Evolutionary conservation across 2,888 invertebrate genomes (phyloP).

Genomic region (Drosophila greeni): DNA sequence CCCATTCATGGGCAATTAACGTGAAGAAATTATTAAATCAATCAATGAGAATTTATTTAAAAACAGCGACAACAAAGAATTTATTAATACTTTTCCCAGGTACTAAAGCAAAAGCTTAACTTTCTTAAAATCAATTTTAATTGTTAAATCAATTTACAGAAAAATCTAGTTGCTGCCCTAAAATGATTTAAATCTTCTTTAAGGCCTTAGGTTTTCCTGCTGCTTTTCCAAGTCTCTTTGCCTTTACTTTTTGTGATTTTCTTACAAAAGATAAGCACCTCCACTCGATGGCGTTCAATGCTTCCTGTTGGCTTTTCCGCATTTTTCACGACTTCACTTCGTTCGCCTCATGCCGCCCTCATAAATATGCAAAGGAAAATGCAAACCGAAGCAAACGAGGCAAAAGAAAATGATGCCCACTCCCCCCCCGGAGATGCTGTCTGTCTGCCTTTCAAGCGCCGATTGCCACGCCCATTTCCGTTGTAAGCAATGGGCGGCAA

Average conservation of each 20-base stretch:
- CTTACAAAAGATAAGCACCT: conserved; percentile 29
- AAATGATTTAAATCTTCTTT: conserved; percentile 1
- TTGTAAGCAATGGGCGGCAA: conserved; percentile 10
- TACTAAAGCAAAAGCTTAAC: neutral
- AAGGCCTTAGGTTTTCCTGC: neutral
- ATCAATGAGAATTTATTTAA: neutral
- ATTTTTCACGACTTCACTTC: conserved; percentile 10
- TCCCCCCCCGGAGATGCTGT: conserved; percentile 2
- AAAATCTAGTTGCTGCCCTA: neutral
- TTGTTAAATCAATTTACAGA: neutral
- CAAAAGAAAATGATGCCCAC: conserved; percentile 12
- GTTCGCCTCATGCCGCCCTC: conserved; percentile 34
- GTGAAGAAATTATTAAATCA: neutral
- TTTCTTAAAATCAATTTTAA: neutral
- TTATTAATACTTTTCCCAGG: too few species aligned
- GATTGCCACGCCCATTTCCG: conserved; percentile 20
- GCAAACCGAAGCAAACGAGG: conserved; percentile 60
- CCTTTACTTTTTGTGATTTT: neutral
- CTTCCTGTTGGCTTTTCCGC: conserved; percentile 8
- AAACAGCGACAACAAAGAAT: too few species aligned
- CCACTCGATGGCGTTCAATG: conserved; percentile 35
- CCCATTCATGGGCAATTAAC: neutral
- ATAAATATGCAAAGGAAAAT: conserved; percentile 71
- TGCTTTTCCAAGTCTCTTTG: neutral
- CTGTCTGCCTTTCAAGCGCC: conserved; percentile 7